These are phyloP conservation scores for Pocillopora meandrina DNA, from an alignment of 92 coral and sea anemone species.

Conservation along the genomic window DNA sequence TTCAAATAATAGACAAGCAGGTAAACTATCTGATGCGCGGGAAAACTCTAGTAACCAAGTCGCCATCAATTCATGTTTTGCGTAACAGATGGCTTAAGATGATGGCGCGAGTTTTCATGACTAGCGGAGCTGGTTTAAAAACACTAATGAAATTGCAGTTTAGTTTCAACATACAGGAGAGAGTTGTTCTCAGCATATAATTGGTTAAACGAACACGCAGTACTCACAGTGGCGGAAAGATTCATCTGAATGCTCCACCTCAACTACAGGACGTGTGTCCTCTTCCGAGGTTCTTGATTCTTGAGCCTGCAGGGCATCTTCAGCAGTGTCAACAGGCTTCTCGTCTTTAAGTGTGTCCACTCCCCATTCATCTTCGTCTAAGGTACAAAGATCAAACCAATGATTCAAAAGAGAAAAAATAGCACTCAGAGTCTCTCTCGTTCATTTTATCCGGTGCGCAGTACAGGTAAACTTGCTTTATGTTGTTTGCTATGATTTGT, in stretches of 20 bases:
- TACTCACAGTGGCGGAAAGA: slow-evolving; percentile 49
- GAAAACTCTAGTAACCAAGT: no score
- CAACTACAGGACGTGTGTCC: slow-evolving; percentile 55
- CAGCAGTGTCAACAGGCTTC: slow-evolving; percentile 35
- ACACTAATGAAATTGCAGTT: no score
- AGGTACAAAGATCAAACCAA: neutral
- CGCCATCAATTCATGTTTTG: no score
- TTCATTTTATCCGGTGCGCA: no score
- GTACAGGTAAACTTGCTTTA: no score
- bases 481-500: no score
- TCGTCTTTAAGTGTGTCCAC: neutral
- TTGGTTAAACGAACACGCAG: neutral
- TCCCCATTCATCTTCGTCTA: slow-evolving; percentile 39
- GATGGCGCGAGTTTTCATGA: no score
- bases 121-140: no score
- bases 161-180: no score
- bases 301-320: slow-evolving; percentile 58
- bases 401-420: neutral
- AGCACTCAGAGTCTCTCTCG: neutral
- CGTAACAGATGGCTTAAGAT: no score
- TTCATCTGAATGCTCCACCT: slow-evolving; percentile 58
- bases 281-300: slow-evolving; percentile 60
- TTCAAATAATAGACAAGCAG: no score
- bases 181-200: neutral
- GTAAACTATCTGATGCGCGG: no score